Evolutionary conservation across 2,113 vertebrate genomes (phyloP), one percentile per base, ranked within the genome.

Genomic region (Cnemophilus loriae): DNA sequence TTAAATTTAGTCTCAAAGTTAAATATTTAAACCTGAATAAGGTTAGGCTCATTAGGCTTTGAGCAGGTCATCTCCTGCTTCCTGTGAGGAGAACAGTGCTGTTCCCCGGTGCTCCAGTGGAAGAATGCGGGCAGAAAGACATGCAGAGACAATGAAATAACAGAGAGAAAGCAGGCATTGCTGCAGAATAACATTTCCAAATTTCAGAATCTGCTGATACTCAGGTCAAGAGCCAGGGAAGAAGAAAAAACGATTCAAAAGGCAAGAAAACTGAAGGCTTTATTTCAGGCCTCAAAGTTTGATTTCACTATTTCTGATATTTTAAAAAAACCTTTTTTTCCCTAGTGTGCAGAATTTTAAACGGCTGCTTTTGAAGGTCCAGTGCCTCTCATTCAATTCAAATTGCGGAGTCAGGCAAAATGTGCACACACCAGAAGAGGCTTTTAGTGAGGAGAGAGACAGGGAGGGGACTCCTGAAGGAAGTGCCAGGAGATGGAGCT

Each of bases 191-290:
- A n/a, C 35, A 59, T 68, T 93, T 84, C 68, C 76, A 88, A 12
- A 74, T 83, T 80, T 94, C 69, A 75, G 83, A 94, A 90, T 47
- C 86, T 90, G 23, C 73, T 77, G 35, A 70, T 93, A n/a, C 53
- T 59, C 30, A 41, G 90, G 95, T 94, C 88, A 96, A 85, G 71
- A 96, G 35, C 59, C 67, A 85, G 61, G 33, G 15, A 94, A 96
- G 44, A 88, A 39, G 30, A 71, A 63, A 91, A 94, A 85, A 59
- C 19, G 3, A 67, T 39, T 81, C 63, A 64, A 75, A 92, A 79
- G 13, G 57, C 42, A 84, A 92, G 86, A 90, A 86, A 91, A 56
- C 4, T 7, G 49, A 73, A 92, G 52, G 22, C 20, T 93, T 76
- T 79, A 57, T 87, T 94, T 89, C 52, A 74, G 81, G 23, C 39